Evolutionary conservation across 64 coral and sea anemone species (phyloP).

Genomic region (Astreopora myriophthalma): DNA sequence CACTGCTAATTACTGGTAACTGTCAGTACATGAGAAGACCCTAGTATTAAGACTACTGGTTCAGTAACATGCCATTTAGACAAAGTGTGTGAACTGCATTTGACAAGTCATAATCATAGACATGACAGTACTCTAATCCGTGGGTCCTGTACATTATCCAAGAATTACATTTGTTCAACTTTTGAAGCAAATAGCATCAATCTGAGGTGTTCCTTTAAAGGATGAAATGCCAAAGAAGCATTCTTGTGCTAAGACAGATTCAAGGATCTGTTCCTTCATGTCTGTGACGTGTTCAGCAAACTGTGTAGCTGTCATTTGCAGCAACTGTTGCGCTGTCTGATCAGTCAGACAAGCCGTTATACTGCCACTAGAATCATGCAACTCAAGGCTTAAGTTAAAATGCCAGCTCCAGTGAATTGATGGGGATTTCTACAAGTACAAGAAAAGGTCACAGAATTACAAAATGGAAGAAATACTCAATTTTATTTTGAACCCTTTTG

Average conservation of each 20-base stretch:
- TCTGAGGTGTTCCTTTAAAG: slow-evolving; percentile 54
- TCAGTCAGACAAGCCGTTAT: slow-evolving; percentile 60
- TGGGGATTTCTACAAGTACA: slow-evolving; percentile 34
- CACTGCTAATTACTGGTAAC: too few relatives aligned
- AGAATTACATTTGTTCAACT: not conserved
- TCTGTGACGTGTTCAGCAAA: slow-evolving; percentile 55
- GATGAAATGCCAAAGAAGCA: slow-evolving; percentile 82
- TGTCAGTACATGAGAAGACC: too few relatives aligned
- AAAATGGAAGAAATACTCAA: too few relatives aligned
- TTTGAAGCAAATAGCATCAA: slow-evolving; percentile 68
- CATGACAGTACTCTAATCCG: too few relatives aligned
- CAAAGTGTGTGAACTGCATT: too few relatives aligned
- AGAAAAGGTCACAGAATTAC: not conserved
- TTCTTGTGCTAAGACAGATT: slow-evolving; percentile 79
- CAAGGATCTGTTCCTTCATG: slow-evolving; percentile 63
- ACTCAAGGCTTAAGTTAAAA: slow-evolving; percentile 67
- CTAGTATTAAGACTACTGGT: too few relatives aligned
- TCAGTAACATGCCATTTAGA: too few relatives aligned
- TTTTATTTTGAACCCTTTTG: too few relatives aligned
- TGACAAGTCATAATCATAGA: too few relatives aligned
- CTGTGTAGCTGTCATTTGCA: slow-evolving; percentile 75
- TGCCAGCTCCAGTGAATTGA: slow-evolving; percentile 79
- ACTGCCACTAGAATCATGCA: slow-evolving; percentile 69
- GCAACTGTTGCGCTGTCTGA: slow-evolving; percentile 63
- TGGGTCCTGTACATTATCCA: not conserved